Evolutionary conservation across 2,888 invertebrate species (phyloP).

Genomic region (Acanthococcus lagerstroemiae): DNA sequence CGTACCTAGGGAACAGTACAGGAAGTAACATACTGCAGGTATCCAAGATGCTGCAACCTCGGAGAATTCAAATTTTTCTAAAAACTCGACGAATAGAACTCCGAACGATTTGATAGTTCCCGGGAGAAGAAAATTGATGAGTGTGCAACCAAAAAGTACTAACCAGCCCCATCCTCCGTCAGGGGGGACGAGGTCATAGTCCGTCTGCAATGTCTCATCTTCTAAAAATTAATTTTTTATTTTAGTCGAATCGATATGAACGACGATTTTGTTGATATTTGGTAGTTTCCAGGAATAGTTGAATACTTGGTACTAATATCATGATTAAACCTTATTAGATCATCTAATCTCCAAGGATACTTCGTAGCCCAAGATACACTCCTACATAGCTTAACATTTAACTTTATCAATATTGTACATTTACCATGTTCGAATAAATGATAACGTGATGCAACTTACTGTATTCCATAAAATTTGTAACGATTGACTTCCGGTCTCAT

Average conservation of each 20-base stretch:
- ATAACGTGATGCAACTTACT: not conserved
- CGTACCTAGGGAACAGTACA: conserved; percentile 77
- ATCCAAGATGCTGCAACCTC: conserved; percentile 69
- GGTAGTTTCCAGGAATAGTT: no score
- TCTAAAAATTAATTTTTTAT: not conserved
- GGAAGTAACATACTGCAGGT: conserved; percentile 76
- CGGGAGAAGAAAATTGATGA: conserved; percentile 75
- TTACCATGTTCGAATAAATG: not conserved
- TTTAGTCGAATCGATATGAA: not conserved
- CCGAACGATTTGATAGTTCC: conserved; percentile 83
- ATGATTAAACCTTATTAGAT: no score
- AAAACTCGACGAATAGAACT: conserved; percentile 70
- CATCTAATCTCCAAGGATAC: no score
- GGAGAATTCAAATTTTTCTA: conserved; percentile 64
- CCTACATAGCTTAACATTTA: no score
- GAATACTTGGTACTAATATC: no score
- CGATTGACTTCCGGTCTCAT: not conserved
- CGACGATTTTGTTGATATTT: not conserved
- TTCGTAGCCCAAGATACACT: no score
- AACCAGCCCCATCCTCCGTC: conserved; percentile 70
- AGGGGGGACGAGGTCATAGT: conserved; percentile 44
- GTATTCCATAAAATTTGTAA: not conserved
- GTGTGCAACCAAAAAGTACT: conserved; percentile 59
- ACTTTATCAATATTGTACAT: not conserved
- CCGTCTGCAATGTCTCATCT: not conserved